Evolutionary conservation across 2,797 vertebrate species (phyloP).

Genomic region (Neomorphus geoffroyi): DNA sequence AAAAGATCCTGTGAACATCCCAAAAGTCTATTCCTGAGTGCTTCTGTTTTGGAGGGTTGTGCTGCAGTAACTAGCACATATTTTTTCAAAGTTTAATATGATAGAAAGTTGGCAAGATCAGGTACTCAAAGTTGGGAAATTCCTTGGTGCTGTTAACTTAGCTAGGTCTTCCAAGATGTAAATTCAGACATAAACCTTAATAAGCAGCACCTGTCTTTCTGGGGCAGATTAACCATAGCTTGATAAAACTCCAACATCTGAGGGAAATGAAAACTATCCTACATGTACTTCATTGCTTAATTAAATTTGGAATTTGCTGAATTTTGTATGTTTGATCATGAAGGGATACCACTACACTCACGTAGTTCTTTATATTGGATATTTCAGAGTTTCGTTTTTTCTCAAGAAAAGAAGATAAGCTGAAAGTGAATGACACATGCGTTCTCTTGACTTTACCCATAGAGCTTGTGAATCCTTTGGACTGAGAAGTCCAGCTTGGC

Average conservation of each 20-base stretch:
- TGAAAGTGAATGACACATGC: background rate
- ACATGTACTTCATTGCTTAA: background rate
- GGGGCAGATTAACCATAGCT: background rate
- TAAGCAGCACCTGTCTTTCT: background rate
- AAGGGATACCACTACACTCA: background rate
- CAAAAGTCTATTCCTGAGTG: background rate
- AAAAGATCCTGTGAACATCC: background rate
- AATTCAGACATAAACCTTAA: background rate
- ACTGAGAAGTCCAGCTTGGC: background rate
- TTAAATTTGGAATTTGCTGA: background rate
- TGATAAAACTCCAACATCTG: background rate
- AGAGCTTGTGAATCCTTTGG: background rate
- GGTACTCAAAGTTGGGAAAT: background rate
- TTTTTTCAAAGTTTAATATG: background rate
- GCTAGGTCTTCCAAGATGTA: background rate
- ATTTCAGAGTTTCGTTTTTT: background rate
- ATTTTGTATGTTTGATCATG: background rate
- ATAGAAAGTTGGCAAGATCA: background rate
- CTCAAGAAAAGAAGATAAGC: background rate
- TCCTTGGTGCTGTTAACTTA: background rate
- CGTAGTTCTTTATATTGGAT: background rate
- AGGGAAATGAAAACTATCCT: background rate
- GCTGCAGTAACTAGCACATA: background rate
- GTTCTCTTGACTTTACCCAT: background rate
- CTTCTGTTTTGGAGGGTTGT: background rate